Base-by-base conservation (phyloP, 1,140 invertebrate genomes). In the Eurosta solidaginis region DNA sequence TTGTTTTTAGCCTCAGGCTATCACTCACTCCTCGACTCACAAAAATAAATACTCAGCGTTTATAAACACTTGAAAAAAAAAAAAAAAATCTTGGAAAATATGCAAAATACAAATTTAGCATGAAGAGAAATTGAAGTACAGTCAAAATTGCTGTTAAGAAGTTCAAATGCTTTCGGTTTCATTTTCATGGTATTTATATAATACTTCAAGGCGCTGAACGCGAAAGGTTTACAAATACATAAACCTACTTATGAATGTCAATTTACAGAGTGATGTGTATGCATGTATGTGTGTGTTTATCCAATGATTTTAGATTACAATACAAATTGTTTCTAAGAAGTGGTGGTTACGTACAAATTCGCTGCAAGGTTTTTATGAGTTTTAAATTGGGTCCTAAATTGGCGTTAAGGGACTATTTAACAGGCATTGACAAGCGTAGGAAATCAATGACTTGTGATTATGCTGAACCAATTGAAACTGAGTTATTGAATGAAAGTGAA, bases 1-100 rank as follows among this genome's bases (percentile, higher is more conserved):
- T 77, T 79, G 63, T 77, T 79, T 77, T 79, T 74, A 45, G 63
- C 78, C 76, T 44, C n/a, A 14, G 78, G 78, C 33, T 77, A 45
- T 73, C 50, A 79, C 52, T 63, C 22, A 14, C 50, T 25, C 50
- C 1, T 10, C 33, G 49, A 42, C 44, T 27, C 42, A 25, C 44
- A 33, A n/a, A 27, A 40, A 77, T 17, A 47, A 59, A 59, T 12
- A 74, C 45, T 54, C 44, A 45, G 14, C 14, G 49, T 22, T 0
- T 17, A 42, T 45, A 45, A 59, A 29, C 52, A 33, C 50, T 74
- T 27, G n/a, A 44, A 33, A 33, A 54, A 25, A 54, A 20, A 54
- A 54, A 25, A 25, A 54, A n/a, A 14, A 36, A 63, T 25, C 54
- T 73, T 22, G 14, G 45, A 17, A 73, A 73, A 54, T 74, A 63